Conservation (phyloP, 2,797 vertebrate genomes). For the Anniella stebbinsi region DNA sequence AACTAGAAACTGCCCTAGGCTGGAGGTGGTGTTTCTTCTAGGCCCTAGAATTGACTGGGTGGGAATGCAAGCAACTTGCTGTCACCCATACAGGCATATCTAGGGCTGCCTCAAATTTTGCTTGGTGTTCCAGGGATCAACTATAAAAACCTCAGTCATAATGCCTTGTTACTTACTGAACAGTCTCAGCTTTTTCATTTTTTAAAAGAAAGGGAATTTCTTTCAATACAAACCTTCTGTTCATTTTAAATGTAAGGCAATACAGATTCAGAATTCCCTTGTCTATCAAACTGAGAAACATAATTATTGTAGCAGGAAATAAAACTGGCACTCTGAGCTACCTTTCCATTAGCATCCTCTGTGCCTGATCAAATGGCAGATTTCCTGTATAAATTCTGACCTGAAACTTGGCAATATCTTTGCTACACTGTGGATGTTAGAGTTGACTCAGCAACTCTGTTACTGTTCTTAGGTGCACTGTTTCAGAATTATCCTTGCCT, state of each 20-base stretch:
- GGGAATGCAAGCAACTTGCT: background rate
- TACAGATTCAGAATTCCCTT: conserved; percentile 32
- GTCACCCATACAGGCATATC: background rate
- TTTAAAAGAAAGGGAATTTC: background rate
- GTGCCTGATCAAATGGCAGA: background rate
- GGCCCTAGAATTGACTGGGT: background rate
- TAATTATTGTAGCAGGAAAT: background rate
- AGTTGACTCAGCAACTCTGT: conserved; percentile 43
- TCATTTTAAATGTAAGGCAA: background rate
- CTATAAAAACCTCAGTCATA: background rate
- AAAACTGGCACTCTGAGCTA: background rate
- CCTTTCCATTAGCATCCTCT: background rate
- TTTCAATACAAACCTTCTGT: background rate
- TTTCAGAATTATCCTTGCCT: conserved; percentile 59
- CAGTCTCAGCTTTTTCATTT: background rate
- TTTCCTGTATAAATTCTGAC: conserved; percentile 32
- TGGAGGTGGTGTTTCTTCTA: background rate
- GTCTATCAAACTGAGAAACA: background rate
- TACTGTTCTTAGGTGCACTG: conserved; percentile 47
- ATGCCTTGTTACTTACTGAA: background rate
- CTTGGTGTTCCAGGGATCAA: background rate
- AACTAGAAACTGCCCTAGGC: background rate
- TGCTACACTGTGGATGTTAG: conserved; percentile 10
- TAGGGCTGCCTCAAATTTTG: background rate
- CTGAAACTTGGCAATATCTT: conserved; percentile 16